phyloP scores from a whole-genome alignment of 92 coral and sea anemone species.

The Zoanthus gigantus region DNA sequence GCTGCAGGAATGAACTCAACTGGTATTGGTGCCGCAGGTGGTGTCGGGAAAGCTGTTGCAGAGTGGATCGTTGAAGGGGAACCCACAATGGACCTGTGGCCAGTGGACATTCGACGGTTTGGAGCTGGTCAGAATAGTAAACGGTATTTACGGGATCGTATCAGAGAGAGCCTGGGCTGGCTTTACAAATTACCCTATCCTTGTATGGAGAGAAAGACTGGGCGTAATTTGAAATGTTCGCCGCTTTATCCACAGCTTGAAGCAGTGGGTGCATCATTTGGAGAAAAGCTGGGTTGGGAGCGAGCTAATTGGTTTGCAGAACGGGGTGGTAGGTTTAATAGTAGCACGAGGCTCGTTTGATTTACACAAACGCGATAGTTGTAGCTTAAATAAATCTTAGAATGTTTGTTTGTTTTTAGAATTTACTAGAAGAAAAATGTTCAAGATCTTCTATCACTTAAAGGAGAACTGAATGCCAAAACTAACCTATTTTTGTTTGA shows the following conservation, averaged over 20 bases:
- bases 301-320: conserved; percentile 58
- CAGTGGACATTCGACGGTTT: conserved; percentile 93
- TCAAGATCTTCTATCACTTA: no score
- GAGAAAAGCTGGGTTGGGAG: conserved; percentile 60
- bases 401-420: no score
- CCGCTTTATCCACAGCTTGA: conserved; percentile 55
- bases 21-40: conserved; percentile 93
- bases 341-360: neutral
- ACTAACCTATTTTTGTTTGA: no score
- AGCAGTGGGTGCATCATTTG: conserved; percentile 59
- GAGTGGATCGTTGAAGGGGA: conserved; percentile 94
- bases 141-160: conserved; percentile 83
- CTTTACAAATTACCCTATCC: conserved; percentile 75
- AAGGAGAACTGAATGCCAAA: no score
- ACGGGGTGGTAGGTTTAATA: conserved; percentile 5
- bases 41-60: conserved; percentile 91
- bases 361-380: neutral
- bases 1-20: conserved; percentile 93
- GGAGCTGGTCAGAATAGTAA: conserved; percentile 84
- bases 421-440: no score
- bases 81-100: conserved; percentile 89
- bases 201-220: conserved; percentile 62
- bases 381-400: no score
- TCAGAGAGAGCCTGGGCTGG: conserved; percentile 78
- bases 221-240: conserved; percentile 57